Evolutionary conservation across 1,140 invertebrate species (phyloP).

Genomic region (Alviniconcha marisindica): DNA sequence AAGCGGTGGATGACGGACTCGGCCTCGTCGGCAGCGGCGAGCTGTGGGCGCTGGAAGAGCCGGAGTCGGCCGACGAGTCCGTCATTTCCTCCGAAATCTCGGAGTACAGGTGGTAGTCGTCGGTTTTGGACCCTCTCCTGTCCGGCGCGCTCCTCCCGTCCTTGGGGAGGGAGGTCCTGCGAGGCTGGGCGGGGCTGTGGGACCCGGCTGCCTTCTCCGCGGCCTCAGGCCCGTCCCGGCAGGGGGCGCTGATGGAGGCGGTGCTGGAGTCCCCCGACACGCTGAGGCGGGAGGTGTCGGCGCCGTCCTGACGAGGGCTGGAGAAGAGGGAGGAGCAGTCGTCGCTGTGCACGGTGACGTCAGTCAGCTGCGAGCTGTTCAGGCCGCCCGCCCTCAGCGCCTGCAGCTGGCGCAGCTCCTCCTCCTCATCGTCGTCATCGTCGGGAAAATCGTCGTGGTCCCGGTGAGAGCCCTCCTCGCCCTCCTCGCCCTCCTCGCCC

Average conservation of each 20-base stretch:
- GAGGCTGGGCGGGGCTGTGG: not conserved
- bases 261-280: not conserved
- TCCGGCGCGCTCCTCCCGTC: not conserved
- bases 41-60: not conserved
- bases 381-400: not conserved
- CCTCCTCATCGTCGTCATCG: not conserved
- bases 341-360: not conserved
- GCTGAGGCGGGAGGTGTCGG: not conserved
- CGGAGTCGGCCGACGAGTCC: not conserved
- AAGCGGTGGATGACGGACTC: not conserved
- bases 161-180: not conserved
- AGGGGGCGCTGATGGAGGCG: not conserved
- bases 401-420: not conserved
- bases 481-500: not conserved
- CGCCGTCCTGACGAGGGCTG: not conserved
- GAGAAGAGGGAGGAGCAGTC: slow-evolving; percentile 19
- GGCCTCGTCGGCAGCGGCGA: not conserved
- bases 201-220: not conserved
- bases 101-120: slow-evolving; percentile 22
- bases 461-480: not conserved
- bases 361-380: not conserved
- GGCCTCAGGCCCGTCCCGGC: not conserved
- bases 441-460: not conserved
- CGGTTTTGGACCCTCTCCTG: not conserved
- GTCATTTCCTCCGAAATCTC: not conserved